phyloP scores from a whole-genome alignment of 1,140 invertebrate genomes.

The Metaphire vulgaris region DNA sequence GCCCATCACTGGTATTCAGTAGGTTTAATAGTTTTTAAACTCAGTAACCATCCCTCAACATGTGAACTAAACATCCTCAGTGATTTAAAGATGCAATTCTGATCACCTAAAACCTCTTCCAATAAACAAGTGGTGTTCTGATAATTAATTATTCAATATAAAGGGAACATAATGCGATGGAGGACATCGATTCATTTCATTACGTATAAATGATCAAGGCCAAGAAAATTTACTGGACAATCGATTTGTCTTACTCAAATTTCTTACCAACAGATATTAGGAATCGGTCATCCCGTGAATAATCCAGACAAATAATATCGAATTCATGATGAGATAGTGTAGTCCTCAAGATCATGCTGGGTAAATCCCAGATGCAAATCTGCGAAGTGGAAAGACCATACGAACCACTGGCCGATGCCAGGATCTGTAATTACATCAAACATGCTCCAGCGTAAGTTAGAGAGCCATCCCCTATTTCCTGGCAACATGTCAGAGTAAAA shows the following conservation, averaged over 20 bases:
- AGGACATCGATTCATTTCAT: too few relatives aligned
- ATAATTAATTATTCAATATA: too few relatives aligned
- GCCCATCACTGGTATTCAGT: too few relatives aligned
- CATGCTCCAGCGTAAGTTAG: not conserved
- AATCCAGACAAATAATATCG: conserved; percentile 44
- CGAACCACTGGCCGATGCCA: conserved; percentile 46
- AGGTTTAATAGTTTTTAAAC: too few relatives aligned
- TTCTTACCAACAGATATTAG: conserved; percentile 46
- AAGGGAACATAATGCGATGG: too few relatives aligned
- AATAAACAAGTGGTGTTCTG: too few relatives aligned
- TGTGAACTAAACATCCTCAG: too few relatives aligned
- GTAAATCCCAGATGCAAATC: conserved; percentile 47
- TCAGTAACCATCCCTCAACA: too few relatives aligned
- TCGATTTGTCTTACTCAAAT: not conserved
- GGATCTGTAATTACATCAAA: conserved; percentile 37
- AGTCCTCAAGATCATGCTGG: conserved; percentile 38
- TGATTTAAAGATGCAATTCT: too few relatives aligned
- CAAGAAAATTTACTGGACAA: not conserved
- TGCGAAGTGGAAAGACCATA: conserved; percentile 39
- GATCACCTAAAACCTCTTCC: too few relatives aligned
- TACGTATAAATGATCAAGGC: too few relatives aligned
- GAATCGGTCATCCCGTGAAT: conserved; percentile 48
- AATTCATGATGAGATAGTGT: conserved; percentile 41
- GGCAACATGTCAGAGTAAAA: not conserved
- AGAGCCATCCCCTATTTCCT: not conserved